Evolutionary conservation across 2,888 invertebrate species (phyloP).

Genomic region (Pammene aurita): DNA sequence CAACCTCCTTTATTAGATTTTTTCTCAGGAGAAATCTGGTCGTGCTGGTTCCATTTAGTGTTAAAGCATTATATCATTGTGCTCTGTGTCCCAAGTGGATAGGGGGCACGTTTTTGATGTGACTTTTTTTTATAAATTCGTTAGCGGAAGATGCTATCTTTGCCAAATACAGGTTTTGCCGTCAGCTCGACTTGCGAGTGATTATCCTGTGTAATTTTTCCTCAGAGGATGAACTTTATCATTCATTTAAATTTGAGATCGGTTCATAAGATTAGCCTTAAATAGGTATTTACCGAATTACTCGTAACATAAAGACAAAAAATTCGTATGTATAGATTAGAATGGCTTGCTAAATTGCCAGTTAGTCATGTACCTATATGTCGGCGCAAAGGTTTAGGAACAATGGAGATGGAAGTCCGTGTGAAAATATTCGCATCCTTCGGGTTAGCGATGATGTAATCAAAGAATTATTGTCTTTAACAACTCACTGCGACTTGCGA

Average conservation of each 20-base stretch:
- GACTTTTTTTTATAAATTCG: slow-evolving; percentile 11
- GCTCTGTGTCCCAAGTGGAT: slow-evolving; percentile 3
- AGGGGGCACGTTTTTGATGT: slow-evolving; percentile 11
- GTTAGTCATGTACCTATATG: slow-evolving; percentile 8
- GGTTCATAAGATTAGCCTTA: no score
- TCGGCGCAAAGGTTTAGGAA: slow-evolving; percentile 39
- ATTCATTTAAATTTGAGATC: no score
- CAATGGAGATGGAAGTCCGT: slow-evolving; percentile 49
- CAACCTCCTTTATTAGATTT: slow-evolving; percentile 59
- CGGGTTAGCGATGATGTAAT: slow-evolving; percentile 47
- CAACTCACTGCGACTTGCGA: neutral
- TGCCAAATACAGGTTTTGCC: neutral
- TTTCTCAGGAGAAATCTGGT: slow-evolving; percentile 68
- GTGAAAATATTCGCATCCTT: slow-evolving; percentile 48
- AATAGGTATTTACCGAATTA: no score
- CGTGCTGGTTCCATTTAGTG: slow-evolving; percentile 59
- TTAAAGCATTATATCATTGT: slow-evolving; percentile 45
- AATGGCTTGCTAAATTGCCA: neutral
- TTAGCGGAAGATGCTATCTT: neutral
- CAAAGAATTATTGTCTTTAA: slow-evolving; percentile 18
- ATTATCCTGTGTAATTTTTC: no score
- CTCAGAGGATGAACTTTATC: no score
- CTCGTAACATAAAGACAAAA: neutral
- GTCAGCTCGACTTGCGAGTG: no score
- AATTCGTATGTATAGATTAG: no score